phyloP scores from a whole-genome alignment of 1,140 invertebrate species.

The Rhopalosiphum maidis region DNA sequence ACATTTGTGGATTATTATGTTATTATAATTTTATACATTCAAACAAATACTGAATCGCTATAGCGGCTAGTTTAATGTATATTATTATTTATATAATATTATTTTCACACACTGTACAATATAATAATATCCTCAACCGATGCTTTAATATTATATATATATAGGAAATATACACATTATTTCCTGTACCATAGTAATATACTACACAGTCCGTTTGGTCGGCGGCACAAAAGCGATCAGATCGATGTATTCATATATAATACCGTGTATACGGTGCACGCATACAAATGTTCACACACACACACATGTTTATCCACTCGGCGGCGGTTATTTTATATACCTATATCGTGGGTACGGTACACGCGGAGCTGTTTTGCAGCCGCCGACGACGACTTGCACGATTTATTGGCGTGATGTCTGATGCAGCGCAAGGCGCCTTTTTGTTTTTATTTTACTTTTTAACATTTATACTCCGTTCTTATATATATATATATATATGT shows the following conservation, averaged over 20 bases:
- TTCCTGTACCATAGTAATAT: not conserved
- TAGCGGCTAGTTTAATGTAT: not conserved
- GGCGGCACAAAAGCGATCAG: slow-evolving; percentile 3
- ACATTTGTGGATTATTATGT: not conserved
- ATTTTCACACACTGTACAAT: not conserved
- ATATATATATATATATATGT: not conserved
- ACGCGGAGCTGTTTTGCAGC: not conserved
- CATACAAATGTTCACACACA: not conserved
- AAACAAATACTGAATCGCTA: not conserved
- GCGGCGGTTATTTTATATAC: not conserved
- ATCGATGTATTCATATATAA: not conserved
- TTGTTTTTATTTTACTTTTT: not conserved
- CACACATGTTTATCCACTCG: not conserved
- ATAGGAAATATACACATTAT: not conserved
- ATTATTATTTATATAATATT: too few species aligned
- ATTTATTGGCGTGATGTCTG: slow-evolving; percentile 7
- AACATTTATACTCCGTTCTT: not conserved
- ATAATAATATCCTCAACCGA: not conserved
- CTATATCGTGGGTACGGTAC: too few species aligned
- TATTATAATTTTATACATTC: not conserved
- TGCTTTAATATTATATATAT: not conserved
- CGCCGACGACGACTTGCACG: not conserved
- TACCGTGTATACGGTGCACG: not conserved
- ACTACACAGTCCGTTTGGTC: not conserved
- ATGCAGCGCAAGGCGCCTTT: not conserved